Evolutionary conservation across 2,797 vertebrate genomes (phyloP), one percentile per base, ranked within the genome.

Genomic region (Hapalemur alaotrensis): DNA sequence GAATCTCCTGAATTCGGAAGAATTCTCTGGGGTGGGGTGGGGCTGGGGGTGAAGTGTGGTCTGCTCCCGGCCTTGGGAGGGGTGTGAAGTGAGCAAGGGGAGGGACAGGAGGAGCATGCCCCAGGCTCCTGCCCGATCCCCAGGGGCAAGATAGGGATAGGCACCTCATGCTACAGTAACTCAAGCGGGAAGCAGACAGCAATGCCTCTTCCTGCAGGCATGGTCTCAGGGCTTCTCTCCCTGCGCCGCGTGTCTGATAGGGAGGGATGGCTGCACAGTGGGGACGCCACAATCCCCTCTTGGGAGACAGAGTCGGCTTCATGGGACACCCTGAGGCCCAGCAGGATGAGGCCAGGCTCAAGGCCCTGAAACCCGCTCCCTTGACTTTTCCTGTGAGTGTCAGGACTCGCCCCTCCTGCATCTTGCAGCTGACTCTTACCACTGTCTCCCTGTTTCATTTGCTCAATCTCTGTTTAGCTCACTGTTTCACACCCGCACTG

Each of bases 401-500:
- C 38, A 12, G 87, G 52, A 67, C 22, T 82, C 18, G 35, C 54
- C n/a, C 72, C n/a, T 35, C 32, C 30, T 22, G 70, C 7, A 7
- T 83, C 93, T 87, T 80, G n/a, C 75, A 69, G 89, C 89, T 96
- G 95, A 50, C 41, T 96, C 65, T 75, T 87, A 83, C 73, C 11
- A 7, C 63, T 48, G 48, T 88, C 90, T 96, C 52, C 88, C 89
- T 96, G 89, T 97, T 97, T 95, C 93, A 92, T 94, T 92, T 96
- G 80, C 83, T 93, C 92, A 94, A 70, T 95, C 75, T 89, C 95
- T 95, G 96, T 97, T 96, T 75, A 84, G 86, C 79, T 96, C 75
- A 61, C 72, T 92, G 86, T 96, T 97, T 96, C 91, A 93, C 83
- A 95, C 89, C 18, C 72, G 78, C 86, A 67, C 50, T 52, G 75